Conservation (phyloP, 2,113 vertebrate species). For the Malurus alboscapulatus region DNA sequence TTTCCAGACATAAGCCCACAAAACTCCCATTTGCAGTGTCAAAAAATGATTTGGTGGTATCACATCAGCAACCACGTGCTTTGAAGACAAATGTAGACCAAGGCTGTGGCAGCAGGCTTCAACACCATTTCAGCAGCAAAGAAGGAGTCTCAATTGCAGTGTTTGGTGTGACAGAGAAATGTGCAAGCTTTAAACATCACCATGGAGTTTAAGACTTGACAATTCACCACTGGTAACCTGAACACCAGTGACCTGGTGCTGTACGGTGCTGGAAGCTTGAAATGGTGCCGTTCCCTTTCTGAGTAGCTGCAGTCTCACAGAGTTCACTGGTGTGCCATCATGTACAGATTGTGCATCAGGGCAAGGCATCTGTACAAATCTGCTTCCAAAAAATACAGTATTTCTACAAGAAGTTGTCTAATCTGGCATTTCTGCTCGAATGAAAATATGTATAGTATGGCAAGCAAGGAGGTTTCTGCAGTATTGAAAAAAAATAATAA, state of each 20-base stretch:
- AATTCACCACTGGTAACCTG: background rate
- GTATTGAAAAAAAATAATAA: background rate
- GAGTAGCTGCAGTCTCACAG: background rate
- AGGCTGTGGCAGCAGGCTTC: background rate
- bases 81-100: background rate
- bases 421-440: background rate
- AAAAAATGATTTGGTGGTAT: slow-evolving; percentile 33
- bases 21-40: background rate
- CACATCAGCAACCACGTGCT: background rate
- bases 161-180: background rate
- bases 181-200: fast-evolving
- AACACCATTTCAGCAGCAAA: background rate
- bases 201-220: background rate
- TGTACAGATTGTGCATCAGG: background rate
- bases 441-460: background rate
- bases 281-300: background rate
- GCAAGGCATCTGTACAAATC: fast-evolving
- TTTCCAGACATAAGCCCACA: background rate
- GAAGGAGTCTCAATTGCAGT: background rate
- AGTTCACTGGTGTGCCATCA: background rate
- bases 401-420: background rate
- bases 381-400: background rate
- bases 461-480: background rate
- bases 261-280: background rate
- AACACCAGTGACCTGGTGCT: background rate